Conservation (phyloP, 2,888 invertebrate genomes). For the Troides helena region DNA sequence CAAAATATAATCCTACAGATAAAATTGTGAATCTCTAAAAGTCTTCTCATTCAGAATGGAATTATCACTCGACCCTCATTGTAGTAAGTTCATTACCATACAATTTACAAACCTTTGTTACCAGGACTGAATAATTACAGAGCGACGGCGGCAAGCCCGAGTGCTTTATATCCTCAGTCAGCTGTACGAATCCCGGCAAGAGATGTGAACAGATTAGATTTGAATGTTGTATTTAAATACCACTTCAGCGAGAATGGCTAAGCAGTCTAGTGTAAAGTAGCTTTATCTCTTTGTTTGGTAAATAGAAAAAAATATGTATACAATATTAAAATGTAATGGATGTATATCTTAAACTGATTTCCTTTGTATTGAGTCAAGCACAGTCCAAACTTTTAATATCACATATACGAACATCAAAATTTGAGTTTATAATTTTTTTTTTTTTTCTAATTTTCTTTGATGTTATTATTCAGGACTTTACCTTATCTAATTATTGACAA, state of each 20-base stretch:
- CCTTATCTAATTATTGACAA: no score
- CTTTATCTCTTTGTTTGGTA: not conserved
- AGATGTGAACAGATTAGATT: slow-evolving; percentile 10
- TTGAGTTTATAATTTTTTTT: no score
- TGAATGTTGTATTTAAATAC: not conserved
- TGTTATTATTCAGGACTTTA: no score
- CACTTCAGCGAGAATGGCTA: not conserved
- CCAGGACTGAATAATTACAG: slow-evolving; percentile 19
- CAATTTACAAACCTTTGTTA: slow-evolving; percentile 23
- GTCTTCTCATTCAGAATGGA: not conserved
- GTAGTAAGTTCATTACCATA: slow-evolving; percentile 12
- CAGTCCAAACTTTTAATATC: no score
- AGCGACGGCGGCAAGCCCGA: not conserved
- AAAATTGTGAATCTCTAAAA: not conserved
- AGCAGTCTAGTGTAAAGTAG: not conserved
- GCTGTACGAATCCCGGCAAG: not conserved
- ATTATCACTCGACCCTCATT: slow-evolving; percentile 2
- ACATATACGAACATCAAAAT: no score
- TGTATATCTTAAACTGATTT: no score
- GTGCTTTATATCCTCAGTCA: slow-evolving; percentile 14
- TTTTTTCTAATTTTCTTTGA: no score
- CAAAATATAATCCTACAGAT: not conserved
- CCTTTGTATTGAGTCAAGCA: no score
- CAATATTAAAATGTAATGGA: no score
- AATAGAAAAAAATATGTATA: not conserved